phyloP scores from a whole-genome alignment of 2,113 vertebrate genomes.

The Podocnemis expansa region DNA sequence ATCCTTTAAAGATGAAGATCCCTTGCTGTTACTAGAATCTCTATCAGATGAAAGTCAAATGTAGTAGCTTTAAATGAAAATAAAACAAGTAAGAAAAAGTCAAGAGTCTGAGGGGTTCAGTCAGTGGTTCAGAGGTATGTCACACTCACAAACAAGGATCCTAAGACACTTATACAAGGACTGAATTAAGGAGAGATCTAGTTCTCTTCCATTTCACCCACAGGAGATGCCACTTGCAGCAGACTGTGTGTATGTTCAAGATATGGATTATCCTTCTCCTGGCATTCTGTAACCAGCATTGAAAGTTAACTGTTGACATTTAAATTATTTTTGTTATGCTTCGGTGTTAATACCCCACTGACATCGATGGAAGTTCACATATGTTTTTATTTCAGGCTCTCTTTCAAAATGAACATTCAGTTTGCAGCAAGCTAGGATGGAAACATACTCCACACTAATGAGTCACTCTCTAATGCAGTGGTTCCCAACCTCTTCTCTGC shows the following conservation, averaged over 20 bases:
- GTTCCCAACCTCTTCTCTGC: no score
- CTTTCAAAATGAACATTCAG: no score
- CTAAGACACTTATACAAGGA: background rate
- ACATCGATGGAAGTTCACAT: no score
- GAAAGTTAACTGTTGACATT: background rate
- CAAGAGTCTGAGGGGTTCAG: background rate
- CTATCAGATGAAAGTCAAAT: conserved; percentile 46
- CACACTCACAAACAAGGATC: background rate
- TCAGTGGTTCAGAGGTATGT: background rate
- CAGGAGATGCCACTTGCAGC: background rate
- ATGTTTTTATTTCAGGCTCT: no score
- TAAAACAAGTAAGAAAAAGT: conserved; percentile 35
- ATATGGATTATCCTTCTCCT: background rate
- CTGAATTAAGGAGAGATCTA: background rate
- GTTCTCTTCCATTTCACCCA: background rate
- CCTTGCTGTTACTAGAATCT: conserved; percentile 61
- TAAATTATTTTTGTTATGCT: background rate
- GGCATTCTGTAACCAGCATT: background rate
- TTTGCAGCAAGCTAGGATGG: no score
- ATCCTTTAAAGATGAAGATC: conserved; percentile 53
- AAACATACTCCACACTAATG: no score
- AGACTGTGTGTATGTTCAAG: background rate
- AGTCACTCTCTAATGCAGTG: background rate
- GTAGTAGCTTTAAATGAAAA: conserved; percentile 58
- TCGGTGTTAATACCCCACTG: no score